Percentiles rank a stretch among this genome's conserved stretches.
Evolutionary conservation across 2,113 vertebrate genomes (phyloP).

Genomic region (Ictidomys tridecemlineatus): DNA sequence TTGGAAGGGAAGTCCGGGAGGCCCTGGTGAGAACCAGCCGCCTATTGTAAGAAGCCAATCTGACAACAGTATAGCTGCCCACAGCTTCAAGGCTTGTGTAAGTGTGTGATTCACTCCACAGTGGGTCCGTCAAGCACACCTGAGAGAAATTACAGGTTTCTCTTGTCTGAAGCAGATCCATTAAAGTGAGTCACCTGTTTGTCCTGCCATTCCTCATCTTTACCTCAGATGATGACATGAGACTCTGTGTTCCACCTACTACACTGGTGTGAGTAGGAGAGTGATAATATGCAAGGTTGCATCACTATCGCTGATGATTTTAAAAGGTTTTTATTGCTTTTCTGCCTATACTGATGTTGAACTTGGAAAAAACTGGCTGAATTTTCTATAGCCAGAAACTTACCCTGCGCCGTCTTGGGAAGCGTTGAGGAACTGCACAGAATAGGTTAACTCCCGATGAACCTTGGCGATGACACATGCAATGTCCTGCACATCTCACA

Average conservation of each 20-base stretch:
- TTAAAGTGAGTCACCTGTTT: constrained; percentile 82
- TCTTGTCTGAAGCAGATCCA: constrained; percentile 78
- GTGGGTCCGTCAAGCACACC: constrained; percentile 77
- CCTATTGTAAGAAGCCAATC: constrained; percentile 51
- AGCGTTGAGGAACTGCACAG: background rate
- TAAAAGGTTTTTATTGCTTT: background rate
- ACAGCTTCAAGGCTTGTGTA: constrained; percentile 59
- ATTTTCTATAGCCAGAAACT: background rate
- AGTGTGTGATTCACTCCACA: constrained; percentile 75
- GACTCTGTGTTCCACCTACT: background rate
- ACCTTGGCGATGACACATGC: background rate
- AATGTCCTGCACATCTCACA: background rate
- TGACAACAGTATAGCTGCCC: constrained; percentile 55
- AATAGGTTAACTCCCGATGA: background rate
- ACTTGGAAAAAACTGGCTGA: background rate
- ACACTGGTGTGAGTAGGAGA: background rate
- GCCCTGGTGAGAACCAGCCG: constrained; percentile 31
- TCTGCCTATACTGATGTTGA: background rate
- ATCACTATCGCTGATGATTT: background rate
- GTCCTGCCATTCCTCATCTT: background rate
- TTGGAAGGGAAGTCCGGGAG: constrained; percentile 41
- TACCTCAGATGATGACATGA: constrained; percentile 56
- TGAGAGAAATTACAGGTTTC: constrained; percentile 81
- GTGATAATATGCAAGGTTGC: background rate
- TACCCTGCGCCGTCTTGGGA: background rate